Conservation (phyloP, 2,797 vertebrate species). For the Sebastes hubbsi region DNA sequence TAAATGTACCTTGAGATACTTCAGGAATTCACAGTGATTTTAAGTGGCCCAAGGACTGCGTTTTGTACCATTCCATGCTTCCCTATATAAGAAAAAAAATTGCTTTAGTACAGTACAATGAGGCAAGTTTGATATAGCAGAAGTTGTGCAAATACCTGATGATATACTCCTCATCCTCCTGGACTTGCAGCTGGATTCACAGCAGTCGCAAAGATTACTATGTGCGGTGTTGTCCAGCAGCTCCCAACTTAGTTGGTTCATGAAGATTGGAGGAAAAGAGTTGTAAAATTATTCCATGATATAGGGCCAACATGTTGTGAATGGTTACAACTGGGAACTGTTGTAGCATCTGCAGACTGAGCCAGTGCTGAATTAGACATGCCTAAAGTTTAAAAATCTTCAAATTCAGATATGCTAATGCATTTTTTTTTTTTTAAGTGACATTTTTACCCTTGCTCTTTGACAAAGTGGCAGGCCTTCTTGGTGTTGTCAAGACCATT, state of each 20-base stretch:
- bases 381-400: neutral
- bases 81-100: slow-evolving; percentile 13
- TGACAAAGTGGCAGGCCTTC: slow-evolving; percentile 84
- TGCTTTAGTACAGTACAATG: neutral
- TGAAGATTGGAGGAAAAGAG: neutral
- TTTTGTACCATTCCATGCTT: slow-evolving; percentile 27
- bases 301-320: neutral
- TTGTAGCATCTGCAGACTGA: neutral
- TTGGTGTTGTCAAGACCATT: slow-evolving; percentile 39
- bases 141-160: slow-evolving; percentile 46
- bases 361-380: neutral
- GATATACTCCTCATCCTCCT: slow-evolving; percentile 53
- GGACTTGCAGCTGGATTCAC: slow-evolving; percentile 72
- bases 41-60: slow-evolving; percentile 70
- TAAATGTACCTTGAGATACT: neutral
- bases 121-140: fast-evolving
- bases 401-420: neutral
- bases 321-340: neutral
- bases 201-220: slow-evolving; percentile 76
- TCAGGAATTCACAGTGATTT: slow-evolving; percentile 35
- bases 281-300: neutral
- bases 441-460: slow-evolving; percentile 52
- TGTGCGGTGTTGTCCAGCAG: slow-evolving; percentile 71
- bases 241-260: slow-evolving; percentile 76
- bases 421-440: neutral